A percentile compares a stretch with the other conserved stretches of the same genome.
Conservation (phyloP, 1,140 invertebrate genomes). For the Reticulitermes speratus region DNA sequence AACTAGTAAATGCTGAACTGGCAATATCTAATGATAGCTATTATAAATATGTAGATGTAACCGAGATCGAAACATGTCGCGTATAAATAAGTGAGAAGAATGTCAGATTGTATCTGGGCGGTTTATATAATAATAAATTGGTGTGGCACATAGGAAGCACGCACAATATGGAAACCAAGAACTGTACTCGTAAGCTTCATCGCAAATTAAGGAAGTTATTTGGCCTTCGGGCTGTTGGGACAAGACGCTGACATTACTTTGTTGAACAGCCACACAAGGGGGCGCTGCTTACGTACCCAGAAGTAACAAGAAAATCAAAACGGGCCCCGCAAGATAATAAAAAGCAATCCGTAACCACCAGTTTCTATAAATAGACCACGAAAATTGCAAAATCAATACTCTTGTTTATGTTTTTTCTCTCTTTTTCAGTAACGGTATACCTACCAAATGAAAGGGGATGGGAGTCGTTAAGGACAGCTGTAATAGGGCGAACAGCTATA, state of each 20-base stretch:
- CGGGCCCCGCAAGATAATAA: not conserved
- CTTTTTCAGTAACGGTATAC: slow-evolving; percentile 15
- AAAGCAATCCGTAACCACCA: slow-evolving; percentile 19
- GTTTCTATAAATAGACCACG: slow-evolving; percentile 1
- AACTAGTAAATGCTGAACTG: too few species aligned
- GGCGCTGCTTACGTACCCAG: not conserved
- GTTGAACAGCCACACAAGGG: not conserved
- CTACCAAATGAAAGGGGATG: not conserved
- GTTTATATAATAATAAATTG: too few species aligned
- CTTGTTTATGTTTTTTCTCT: slow-evolving; percentile 23
- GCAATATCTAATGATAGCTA: too few species aligned
- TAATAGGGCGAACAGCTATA: not conserved
- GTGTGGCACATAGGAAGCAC: too few species aligned
- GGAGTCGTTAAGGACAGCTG: not conserved
- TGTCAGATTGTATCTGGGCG: too few species aligned
- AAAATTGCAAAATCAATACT: slow-evolving; percentile 26
- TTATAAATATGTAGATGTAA: too few species aligned
- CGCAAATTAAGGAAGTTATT: too few species aligned
- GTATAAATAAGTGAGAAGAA: too few species aligned
- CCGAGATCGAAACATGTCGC: too few species aligned
- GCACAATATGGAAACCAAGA: too few species aligned
- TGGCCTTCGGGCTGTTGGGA: too few species aligned
- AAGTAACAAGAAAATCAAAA: slow-evolving; percentile 7
- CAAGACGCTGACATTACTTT: not conserved
- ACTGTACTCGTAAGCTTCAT: too few species aligned